Conservation (phyloP, 1,140 invertebrate genomes). For the Bombus waltoni region DNA sequence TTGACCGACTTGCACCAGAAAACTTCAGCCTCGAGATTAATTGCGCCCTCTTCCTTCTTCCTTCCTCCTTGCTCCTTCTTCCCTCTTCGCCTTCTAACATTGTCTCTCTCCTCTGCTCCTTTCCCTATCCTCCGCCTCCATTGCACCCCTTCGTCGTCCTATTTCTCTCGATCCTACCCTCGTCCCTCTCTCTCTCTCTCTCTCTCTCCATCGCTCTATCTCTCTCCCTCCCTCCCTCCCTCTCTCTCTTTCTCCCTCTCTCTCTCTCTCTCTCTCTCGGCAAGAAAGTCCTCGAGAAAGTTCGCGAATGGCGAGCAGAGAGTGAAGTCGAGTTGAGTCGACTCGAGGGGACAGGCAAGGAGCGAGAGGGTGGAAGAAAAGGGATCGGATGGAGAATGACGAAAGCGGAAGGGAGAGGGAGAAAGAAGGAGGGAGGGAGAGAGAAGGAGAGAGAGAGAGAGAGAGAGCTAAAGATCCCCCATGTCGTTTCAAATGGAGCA, state of each 20-base stretch:
- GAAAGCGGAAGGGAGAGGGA: not conserved
- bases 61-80: constrained; percentile 5
- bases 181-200: not conserved
- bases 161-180: constrained; percentile 24
- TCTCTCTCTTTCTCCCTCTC: constrained; percentile 25
- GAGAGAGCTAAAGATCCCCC: not conserved
- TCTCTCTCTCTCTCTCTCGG: constrained; percentile 22
- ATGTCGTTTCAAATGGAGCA: not conserved
- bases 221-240: constrained; percentile 12
- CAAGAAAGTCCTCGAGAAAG: constrained; percentile 55
- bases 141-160: constrained; percentile 43
- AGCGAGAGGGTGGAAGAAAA: not conserved
- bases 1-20: constrained; percentile 60
- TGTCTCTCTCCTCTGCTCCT: constrained; percentile 7
- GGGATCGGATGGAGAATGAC: not conserved
- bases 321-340: constrained; percentile 13
- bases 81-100: not conserved
- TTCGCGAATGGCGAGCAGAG: constrained; percentile 37
- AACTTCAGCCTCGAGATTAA: constrained; percentile 51
- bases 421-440: no score
- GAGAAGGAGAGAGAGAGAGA: not conserved
- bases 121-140: constrained; percentile 11
- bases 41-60: constrained; percentile 40
- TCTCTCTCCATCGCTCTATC: constrained; percentile 27
- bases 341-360: not conserved